Evolutionary conservation across 1,140 invertebrate species (phyloP), one percentile per base, ranked within the genome.

Genomic region (Laupala kohalensis): DNA sequence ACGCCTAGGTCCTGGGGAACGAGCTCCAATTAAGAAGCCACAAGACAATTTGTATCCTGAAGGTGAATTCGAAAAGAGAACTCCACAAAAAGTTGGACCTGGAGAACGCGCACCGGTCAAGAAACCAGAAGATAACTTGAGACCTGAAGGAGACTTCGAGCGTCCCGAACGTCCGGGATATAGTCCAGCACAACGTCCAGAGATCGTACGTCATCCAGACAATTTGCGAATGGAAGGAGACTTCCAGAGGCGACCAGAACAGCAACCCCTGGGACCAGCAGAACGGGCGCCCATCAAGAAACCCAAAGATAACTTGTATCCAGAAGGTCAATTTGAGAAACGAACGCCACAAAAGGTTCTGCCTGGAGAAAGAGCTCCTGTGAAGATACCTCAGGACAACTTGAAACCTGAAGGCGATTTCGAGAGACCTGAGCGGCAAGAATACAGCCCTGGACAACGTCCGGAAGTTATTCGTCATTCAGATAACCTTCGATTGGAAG

Each of bases 401-500:
- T 73, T 88, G 0, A 78, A 77, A 66, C 82, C 83, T 0, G 86
- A 88, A 79, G 87, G 87, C 3, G 81, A 84, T 0, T 89, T 88
- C 74, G 80, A 84, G 74, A 81, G 80, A 9, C 74, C 72, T 5
- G 71, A 75, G n/a, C 9, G 72, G 71, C 75, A 81, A 0, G 75
- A 78, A 27, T 86, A 77, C 75, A 73, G 77, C 23, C 81, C 83
- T 5, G 81, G 77, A 6, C 82, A 79, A 30, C 69, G 73, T 25
- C 65, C 73, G 0, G 69, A 67, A 69, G n/a, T 69, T 29, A 78
- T 71, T 0, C 80, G 76, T 62, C 78, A 85, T 73, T 75, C 79
- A 74, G 83, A 85, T 72, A 84, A 85, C 75, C 75, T 91, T 1
- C 78, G 78, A 6, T 84, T 88, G 9, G 89, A 90, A 77, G 89